Evolutionary conservation across 2,888 invertebrate genomes (phyloP), one percentile per base, ranked within the genome.

Genomic region (Octodonta nipae): DNA sequence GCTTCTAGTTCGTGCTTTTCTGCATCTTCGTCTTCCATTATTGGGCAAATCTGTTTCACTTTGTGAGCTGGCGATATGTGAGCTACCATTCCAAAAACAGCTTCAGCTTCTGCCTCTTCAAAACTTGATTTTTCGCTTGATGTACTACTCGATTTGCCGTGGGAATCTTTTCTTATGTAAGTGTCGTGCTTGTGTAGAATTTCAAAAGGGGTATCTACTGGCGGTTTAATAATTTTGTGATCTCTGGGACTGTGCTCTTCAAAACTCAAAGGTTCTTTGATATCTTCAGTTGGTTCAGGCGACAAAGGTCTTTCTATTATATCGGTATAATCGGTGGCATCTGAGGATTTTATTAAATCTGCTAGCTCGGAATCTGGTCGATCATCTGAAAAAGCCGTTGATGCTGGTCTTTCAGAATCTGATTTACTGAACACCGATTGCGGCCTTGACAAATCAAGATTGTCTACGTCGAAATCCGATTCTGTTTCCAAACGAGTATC

Each of bases 271-370:
- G n/a, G n/a, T 35, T 58, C 57, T 51, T 61, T 56, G 15, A 56
- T 54, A 45, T 60, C 58, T 12, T 60, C 63, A 13, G 53, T 54
- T 6, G 65, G 65, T 46, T 67, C 67, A 15, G 71, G 70, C 6
- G 70, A 65, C 27, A 55, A 48, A 13, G 71, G 70, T 42, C 70
- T 53, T 43, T 69, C 68, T 33, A 68, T 60, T n/a, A 68, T 67
- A 42, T 64, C 65, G 12, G 50, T 47, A 20, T 54, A 55, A 28
- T 59, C 55, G 25, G 52, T 52, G 26, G 47, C 45, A 35, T 59
- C 60, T 3, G 59, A 56, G 34, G 58, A 57, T 36, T 58, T 57
- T 14, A 58, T 43, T 22, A 62, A 40, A 31, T 61, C 61, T 2
- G 54, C 55, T 13, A 64, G 39, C 46, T 64, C 64, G 3, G 62